Evolutionary conservation across 2,888 invertebrate species (phyloP).

Genomic region (Thecocarcelia acutangulata): DNA sequence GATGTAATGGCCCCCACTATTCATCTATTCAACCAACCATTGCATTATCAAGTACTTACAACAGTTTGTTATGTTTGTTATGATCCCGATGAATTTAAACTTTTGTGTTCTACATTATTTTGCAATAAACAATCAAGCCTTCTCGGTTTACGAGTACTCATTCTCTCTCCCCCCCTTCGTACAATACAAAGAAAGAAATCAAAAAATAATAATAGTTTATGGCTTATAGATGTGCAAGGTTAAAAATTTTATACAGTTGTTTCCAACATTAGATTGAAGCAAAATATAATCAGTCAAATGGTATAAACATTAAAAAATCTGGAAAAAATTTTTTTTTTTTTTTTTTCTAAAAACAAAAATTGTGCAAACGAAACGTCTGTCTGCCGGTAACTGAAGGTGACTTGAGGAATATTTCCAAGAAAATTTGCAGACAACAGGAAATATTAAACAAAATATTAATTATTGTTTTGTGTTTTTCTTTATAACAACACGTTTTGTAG

Average conservation of each 20-base stretch:
- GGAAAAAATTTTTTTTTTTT: slow-evolving; percentile 14
- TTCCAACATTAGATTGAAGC: slow-evolving; percentile 30
- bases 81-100: slow-evolving; percentile 24
- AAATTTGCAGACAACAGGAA: too few relatives aligned
- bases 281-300: slow-evolving; percentile 10
- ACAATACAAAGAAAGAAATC: not conserved
- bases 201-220: slow-evolving; percentile 33
- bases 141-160: not conserved
- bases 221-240: slow-evolving; percentile 59
- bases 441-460: too few relatives aligned
- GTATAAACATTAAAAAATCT: not conserved
- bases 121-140: slow-evolving; percentile 15
- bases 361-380: slow-evolving; percentile 3
- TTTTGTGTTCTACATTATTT: slow-evolving; percentile 52
- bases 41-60: slow-evolving; percentile 9
- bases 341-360: not conserved
- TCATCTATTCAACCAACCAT: slow-evolving; percentile 14
- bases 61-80: slow-evolving; percentile 38
- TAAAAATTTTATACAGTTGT: slow-evolving; percentile 41
- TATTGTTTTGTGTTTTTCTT: too few relatives aligned
- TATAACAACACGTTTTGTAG: too few relatives aligned
- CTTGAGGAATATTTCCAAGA: too few relatives aligned
- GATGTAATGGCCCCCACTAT: slow-evolving; percentile 12
- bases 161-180: not conserved
- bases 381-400: not conserved